Percentiles rank a stretch among this genome's conserved stretches.
These are phyloP conservation scores for Carollia perspicillata DNA, from an alignment of 2,113 vertebrate species.

Conservation along the genomic window DNA sequence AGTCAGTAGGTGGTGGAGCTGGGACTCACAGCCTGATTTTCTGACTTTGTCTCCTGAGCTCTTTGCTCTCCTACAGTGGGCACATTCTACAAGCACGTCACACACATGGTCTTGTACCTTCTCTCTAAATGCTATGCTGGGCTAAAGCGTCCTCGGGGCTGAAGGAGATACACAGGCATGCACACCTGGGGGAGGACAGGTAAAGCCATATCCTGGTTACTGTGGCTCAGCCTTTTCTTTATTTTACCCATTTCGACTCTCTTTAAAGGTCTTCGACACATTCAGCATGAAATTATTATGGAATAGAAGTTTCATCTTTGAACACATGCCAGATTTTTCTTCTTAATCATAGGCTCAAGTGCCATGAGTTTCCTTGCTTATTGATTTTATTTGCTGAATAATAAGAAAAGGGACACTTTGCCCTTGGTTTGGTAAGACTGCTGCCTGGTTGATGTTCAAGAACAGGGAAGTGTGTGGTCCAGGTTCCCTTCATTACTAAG, in stretches of 20 bases:
- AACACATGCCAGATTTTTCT: neutral
- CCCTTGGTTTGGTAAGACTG: neutral
- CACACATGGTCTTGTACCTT: accelerated
- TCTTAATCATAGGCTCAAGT: neutral
- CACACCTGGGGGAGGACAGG: neutral
- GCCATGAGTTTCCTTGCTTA: neutral
- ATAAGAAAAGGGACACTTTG: neutral
- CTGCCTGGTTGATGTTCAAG: neutral
- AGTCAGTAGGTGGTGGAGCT: neutral
- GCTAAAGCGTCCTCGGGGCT: neutral
- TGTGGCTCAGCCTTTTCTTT: neutral
- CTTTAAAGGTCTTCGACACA: neutral
- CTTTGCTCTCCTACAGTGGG: neutral
- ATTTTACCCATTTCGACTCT: neutral
- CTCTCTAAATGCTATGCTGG: neutral
- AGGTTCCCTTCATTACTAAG: neutral
- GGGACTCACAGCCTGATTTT: neutral
- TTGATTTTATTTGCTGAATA: conserved; percentile 22
- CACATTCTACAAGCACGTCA: neutral
- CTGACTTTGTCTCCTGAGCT: neutral
- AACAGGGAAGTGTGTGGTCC: neutral
- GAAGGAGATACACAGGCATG: accelerated
- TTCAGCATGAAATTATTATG: neutral
- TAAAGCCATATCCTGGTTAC: neutral
- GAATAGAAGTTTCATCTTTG: neutral